phyloP scores from a whole-genome alignment of 2,888 invertebrate species.

The Hydrotaea cyrtoneurina region DNA sequence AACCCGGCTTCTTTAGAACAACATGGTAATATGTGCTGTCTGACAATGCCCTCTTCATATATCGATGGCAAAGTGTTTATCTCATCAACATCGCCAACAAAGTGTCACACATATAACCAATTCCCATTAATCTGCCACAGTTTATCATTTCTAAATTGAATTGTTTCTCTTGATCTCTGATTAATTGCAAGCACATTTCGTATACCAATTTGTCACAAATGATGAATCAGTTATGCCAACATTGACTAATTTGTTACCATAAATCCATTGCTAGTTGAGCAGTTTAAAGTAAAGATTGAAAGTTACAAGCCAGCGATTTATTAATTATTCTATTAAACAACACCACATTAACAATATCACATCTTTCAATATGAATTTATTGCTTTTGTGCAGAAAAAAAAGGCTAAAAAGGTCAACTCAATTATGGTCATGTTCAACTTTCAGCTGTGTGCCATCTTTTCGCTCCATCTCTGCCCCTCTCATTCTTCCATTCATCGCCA shows the following conservation, averaged over 20 bases:
- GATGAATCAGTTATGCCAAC: neutral
- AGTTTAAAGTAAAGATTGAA: neutral
- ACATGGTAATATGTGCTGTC: no score
- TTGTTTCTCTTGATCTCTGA: no score
- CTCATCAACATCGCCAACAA: no score
- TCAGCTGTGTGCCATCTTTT: slow-evolving; percentile 8
- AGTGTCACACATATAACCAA: no score
- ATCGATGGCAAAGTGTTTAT: no score
- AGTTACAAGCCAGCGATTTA: neutral
- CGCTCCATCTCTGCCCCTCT: neutral
- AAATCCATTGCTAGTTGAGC: neutral
- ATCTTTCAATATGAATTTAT: neutral
- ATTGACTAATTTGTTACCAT: neutral
- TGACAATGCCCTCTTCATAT: no score
- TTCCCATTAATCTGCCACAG: no score
- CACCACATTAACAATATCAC: neutral
- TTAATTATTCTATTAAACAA: neutral
- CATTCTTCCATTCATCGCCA: no score
- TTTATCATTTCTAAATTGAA: no score
- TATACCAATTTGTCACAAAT: no score
- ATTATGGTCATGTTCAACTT: neutral
- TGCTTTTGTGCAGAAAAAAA: neutral
- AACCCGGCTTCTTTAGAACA: no score
- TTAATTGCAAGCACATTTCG: no score
- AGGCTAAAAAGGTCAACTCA: slow-evolving; percentile 9